phyloP scores from a whole-genome alignment of 2,797 vertebrate species.

The Cephalopachus bancanus region DNA sequence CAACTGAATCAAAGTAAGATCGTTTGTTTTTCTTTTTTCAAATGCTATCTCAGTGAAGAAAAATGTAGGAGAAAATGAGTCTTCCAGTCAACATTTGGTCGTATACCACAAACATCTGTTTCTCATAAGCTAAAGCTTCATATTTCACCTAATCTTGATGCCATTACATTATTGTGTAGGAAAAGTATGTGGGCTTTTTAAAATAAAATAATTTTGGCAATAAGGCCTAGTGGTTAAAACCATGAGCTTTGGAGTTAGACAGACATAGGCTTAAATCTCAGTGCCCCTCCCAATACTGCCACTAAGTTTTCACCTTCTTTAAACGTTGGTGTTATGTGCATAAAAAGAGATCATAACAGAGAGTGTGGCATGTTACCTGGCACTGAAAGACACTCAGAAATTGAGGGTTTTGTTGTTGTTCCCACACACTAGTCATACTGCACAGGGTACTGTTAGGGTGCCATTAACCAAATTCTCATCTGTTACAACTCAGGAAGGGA shows the following conservation, averaged over 20 bases:
- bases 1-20: slow-evolving; percentile 19
- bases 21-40: background rate
- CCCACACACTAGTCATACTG: background rate
- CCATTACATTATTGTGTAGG: background rate
- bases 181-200: background rate
- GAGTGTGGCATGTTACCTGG: background rate
- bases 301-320: background rate
- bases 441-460: background rate
- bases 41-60: slow-evolving; percentile 64
- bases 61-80: slow-evolving; percentile 53
- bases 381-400: background rate
- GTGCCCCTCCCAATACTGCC: background rate
- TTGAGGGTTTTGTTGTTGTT: background rate
- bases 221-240: background rate
- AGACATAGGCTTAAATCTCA: background rate
- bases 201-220: slow-evolving; percentile 13
- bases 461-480: background rate
- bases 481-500: background rate
- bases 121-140: slow-evolving; percentile 35
- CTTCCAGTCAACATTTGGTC: slow-evolving; percentile 41
- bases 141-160: slow-evolving; percentile 22
- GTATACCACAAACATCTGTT: slow-evolving; percentile 62
- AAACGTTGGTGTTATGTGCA: background rate
- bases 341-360: background rate
- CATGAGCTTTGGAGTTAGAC: background rate